Base-by-base conservation (phyloP, 1,140 invertebrate species). In the Zaprionus lachaisei region DNA sequence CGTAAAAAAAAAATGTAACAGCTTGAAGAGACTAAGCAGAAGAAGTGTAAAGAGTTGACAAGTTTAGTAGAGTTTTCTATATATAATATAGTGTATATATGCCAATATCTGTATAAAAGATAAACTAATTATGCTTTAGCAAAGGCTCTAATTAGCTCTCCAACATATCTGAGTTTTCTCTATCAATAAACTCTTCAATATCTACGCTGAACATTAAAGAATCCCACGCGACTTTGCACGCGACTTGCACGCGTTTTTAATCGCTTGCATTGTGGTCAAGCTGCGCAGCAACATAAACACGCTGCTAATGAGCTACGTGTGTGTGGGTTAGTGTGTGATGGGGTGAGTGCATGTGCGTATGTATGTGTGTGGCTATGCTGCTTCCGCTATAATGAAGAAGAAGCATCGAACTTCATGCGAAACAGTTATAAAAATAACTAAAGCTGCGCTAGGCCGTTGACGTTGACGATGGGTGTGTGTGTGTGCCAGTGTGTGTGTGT, bases 351-450 rank as follows among this genome's bases (percentile, higher is more conserved):
- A 71, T 83, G 72, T 51, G 49, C 7, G 20, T 4, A 69, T 79
- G 78, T 14, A 12, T 20, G 72, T 75, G 78, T 83, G 73, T 89
- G 73, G 77, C 71, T 87, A 72, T 57, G 54, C 7, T 56, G 79
- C 82, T 90, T 90, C 85, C 85, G 85, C 79, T 68, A 61, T 68
- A 69, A 63, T 65, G 56, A 61, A 51, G 47, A 54, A 82, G 63
- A 55, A 71, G 65, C 60, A 63, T 37, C 71, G 77, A 90, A 82
- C 77, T 75, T 85, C 81, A 82, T 82, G 68, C 58, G 81, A 90
- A 90, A 85, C 77, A 80, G 81, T 82, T 85, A 76, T 80, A 82
- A 82, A 82, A 81, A 72, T 79, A 86, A 66, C 62, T 64, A 75
- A 86, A 83, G 73, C 63, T 58, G 54, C 44, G 77, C 51, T 24